Percentiles rank a stretch among this genome's conserved stretches.
These are phyloP conservation scores for Dromiciops gliroides DNA, from an alignment of 2,113 vertebrate genomes.

Conservation along the genomic window DNA sequence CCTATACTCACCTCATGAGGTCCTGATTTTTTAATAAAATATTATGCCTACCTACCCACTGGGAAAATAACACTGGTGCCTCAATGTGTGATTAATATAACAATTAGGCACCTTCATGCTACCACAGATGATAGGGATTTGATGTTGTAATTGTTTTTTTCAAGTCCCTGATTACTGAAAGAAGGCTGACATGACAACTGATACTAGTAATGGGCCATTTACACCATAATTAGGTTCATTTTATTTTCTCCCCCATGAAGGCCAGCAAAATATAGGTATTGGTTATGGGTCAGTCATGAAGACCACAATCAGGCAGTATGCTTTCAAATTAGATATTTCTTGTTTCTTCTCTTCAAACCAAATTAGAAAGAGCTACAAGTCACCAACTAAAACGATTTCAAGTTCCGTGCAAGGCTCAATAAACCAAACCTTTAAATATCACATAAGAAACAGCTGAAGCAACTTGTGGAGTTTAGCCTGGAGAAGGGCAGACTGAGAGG, in stretches of 20 bases:
- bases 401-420: not conserved
- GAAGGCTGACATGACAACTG: slow-evolving; percentile 11
- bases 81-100: slow-evolving; percentile 18
- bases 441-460: not conserved
- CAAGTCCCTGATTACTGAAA: slow-evolving; percentile 42
- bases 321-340: slow-evolving; percentile 2
- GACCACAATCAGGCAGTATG: not conserved
- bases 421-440: not conserved
- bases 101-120: not conserved
- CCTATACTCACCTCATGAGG: not conserved
- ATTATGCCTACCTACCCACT: not conserved
- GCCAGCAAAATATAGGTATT: not conserved
- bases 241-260: not conserved
- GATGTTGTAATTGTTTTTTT: slow-evolving; percentile 31
- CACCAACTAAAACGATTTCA: not conserved
- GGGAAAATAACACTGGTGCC: slow-evolving; percentile 25
- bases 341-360: not conserved
- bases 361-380: not conserved
- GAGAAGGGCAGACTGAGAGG: not conserved
- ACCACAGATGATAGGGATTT: not conserved
- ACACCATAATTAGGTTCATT: not conserved
- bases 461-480: not conserved
- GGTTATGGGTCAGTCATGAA: not conserved
- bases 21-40: slow-evolving; percentile 7
- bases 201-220: slow-evolving; percentile 37